phyloP scores from a whole-genome alignment of 2,113 vertebrate genomes.

The Oncorhynchus nerka region DNA sequence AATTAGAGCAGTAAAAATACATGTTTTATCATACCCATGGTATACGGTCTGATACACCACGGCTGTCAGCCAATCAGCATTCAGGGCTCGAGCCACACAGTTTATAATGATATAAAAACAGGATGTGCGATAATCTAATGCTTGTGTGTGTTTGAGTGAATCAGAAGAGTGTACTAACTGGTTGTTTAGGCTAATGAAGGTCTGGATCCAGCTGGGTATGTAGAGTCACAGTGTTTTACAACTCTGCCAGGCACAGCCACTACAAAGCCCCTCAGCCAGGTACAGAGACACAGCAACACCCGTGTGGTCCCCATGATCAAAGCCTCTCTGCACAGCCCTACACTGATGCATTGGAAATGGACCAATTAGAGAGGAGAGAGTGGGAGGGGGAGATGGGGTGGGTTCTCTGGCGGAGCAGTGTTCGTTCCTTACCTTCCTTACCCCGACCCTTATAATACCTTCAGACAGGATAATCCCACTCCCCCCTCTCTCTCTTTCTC shows the following conservation, averaged over 20 bases:
- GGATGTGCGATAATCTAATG: not conserved
- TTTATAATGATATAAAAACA: constrained; percentile 12
- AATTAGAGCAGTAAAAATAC: too few species aligned
- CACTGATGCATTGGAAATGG: constrained; percentile 62
- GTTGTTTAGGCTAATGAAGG: constrained; percentile 60
- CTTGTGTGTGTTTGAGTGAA: not conserved
- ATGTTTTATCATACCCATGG: too few species aligned
- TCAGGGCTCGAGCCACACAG: too few species aligned
- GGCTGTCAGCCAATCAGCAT: too few species aligned
- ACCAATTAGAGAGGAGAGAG: constrained; percentile 53
- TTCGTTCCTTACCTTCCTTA: constrained; percentile 40
- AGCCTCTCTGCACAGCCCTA: constrained; percentile 57
- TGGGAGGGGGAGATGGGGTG: constrained; percentile 21
- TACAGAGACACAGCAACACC: constrained; percentile 47
- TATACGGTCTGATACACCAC: too few species aligned
- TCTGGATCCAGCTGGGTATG: constrained; percentile 49
- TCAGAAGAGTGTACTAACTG: constrained; percentile 57
- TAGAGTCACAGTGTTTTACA: constrained; percentile 48
- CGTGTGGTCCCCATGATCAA: constrained; percentile 65
- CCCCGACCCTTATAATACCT: too few species aligned
- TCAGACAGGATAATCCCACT: constrained; percentile 62
- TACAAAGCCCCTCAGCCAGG: constrained; percentile 64
- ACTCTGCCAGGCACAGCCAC: constrained; percentile 53
- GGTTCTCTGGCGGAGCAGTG: constrained; percentile 35
- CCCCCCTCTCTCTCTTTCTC: constrained; percentile 11